These are phyloP conservation scores for Drosophila littoralis DNA, from an alignment of 1,140 invertebrate genomes.

Conservation along the genomic window DNA sequence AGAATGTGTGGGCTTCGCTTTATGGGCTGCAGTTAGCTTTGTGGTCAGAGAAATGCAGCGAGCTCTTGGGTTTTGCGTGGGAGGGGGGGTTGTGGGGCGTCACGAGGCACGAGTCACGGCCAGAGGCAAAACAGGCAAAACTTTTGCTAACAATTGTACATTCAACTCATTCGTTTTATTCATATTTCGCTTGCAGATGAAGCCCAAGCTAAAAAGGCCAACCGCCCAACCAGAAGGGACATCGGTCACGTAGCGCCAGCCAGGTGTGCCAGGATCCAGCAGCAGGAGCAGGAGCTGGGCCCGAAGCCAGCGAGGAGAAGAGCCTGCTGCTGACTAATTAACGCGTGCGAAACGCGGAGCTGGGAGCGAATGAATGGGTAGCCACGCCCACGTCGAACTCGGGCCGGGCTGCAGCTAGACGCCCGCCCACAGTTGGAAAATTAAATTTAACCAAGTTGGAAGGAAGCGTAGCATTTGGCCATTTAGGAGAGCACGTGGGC, in stretches of 20 bases:
- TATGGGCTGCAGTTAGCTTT: conserved; percentile 28
- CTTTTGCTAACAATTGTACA: conserved; percentile 27
- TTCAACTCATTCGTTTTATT: conserved; percentile 47
- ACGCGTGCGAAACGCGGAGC: conserved; percentile 36
- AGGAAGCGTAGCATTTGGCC: conserved; percentile 20
- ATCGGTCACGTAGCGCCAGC: conserved; percentile 32
- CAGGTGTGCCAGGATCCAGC: conserved; percentile 22
- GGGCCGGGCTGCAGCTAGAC: neutral
- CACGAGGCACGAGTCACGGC: conserved; percentile 30
- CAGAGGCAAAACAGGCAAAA: conserved; percentile 10
- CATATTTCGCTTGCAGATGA: conserved; percentile 50
- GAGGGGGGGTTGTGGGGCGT: neutral
- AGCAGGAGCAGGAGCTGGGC: neutral
- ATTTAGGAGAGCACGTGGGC: neutral
- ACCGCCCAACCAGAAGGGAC: neutral
- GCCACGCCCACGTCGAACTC: conserved; percentile 12
- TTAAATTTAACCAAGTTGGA: conserved; percentile 70
- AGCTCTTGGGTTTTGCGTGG: neutral
- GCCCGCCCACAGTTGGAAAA: conserved; percentile 37
- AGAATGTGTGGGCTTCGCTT: neutral
- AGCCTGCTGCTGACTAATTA: conserved; percentile 54
- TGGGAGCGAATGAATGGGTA: conserved; percentile 63
- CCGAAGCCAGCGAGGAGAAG: neutral
- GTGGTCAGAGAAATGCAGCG: conserved; percentile 13
- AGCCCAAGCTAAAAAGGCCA: conserved; percentile 4